phyloP scores from a whole-genome alignment of 30 jellyfish, hydroid and myxozoan species.

The Aurelia aurita complex sp. Pacific region DNA sequence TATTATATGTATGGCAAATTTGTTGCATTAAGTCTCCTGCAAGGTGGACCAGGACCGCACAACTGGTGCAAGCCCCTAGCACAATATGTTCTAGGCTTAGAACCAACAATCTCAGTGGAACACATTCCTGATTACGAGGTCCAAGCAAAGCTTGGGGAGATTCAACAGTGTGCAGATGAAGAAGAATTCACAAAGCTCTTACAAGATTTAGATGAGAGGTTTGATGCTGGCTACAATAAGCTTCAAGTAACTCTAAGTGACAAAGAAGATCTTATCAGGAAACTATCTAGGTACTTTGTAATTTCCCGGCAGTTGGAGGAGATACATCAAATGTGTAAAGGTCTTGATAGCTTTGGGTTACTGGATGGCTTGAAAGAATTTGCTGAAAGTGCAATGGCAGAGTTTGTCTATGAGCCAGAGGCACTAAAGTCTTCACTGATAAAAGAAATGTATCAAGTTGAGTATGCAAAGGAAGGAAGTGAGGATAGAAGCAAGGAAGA shows the following conservation, averaged over 20 bases:
- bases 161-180: conserved; percentile 5
- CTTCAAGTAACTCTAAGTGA: not conserved
- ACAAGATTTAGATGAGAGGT: conserved; percentile 15
- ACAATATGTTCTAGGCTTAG: too few species aligned
- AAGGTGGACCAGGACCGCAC: conserved; percentile 36
- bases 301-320: conserved; percentile 28
- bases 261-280: not conserved
- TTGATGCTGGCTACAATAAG: conserved; percentile 25
- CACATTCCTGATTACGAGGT: conserved; percentile 30
- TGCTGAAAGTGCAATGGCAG: not conserved
- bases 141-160: conserved; percentile 5
- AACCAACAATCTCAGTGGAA: too few species aligned
- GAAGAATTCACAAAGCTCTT: conserved; percentile 2
- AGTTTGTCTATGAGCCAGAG: conserved; percentile 1
- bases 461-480: too few species aligned
- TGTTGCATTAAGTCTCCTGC: conserved; percentile 17
- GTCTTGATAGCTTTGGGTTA: not conserved
- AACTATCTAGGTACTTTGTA: conserved; percentile 10
- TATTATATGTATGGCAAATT: conserved; percentile 18
- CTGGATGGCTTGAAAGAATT: not conserved
- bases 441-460: conserved; percentile 21
- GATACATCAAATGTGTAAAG: conserved; percentile 16
- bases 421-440: not conserved
- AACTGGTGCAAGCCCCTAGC: conserved; percentile 46
- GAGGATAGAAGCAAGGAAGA: too few species aligned